Evolutionary conservation across 2,888 invertebrate genomes (phyloP).

Genomic region (Eretmocerus hayati): DNA sequence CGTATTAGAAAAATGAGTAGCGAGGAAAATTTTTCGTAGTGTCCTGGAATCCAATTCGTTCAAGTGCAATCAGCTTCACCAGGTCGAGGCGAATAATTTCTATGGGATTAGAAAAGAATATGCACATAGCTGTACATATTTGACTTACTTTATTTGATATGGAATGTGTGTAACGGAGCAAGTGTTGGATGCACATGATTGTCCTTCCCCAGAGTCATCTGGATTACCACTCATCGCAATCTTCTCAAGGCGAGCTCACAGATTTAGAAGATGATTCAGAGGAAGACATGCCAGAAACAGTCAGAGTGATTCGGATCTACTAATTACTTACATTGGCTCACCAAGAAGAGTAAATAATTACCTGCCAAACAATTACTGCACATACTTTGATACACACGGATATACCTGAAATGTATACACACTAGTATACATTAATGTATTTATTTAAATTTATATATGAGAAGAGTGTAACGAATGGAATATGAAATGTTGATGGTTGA

Average conservation of each 20-base stretch:
- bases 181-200: constrained; percentile 20
- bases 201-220: constrained; percentile 22
- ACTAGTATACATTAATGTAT: constrained; percentile 16
- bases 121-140: constrained; percentile 25
- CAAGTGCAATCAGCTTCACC: constrained; percentile 12
- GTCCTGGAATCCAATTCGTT: constrained; percentile 2
- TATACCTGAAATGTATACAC: constrained; percentile 15
- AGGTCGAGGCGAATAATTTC: constrained; percentile 9
- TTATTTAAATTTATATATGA: constrained; percentile 20
- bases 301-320: constrained; percentile 21
- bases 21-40: constrained; percentile 8
- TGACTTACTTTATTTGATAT: constrained; percentile 17
- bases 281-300: constrained; percentile 20
- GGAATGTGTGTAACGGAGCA: constrained; percentile 15
- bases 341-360: neutral
- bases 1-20: neutral
- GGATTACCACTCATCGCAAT: constrained; percentile 16
- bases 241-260: constrained; percentile 14
- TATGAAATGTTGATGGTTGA: constrained; percentile 17
- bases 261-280: constrained; percentile 20
- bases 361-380: constrained; percentile 5
- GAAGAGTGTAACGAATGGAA: constrained; percentile 14
- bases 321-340: constrained; percentile 8
- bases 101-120: constrained; percentile 22
- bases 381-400: constrained; percentile 14